Base-by-base conservation (phyloP, 2,113 vertebrate species). In the Saguinus midas region DNA sequence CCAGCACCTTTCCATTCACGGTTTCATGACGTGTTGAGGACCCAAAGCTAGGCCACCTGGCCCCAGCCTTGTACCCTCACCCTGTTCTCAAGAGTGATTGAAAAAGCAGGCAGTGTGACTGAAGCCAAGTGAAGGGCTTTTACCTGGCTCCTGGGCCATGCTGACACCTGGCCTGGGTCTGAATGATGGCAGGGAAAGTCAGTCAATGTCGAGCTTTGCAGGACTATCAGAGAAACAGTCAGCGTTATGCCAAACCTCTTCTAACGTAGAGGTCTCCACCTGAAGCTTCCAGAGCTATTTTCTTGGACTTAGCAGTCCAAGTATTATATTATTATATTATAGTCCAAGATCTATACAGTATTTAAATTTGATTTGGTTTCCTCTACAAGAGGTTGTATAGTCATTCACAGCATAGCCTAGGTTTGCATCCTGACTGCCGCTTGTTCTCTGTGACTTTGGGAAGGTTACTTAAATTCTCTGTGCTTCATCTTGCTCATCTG, bases 401-500 rank as follows among this genome's bases (percentile, higher is more conserved):
- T 90, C 50, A 80, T 85, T 57, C 87, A 92, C 6, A 82, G 12
- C 43, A 87, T 92, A 66, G 66, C 64, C 72, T 50, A 5, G 7
- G 12, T 85, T 95, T 91, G 32, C 72, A 72, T 75, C n/a, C 61
- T 83, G 75, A 87, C 48, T 84, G 55, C 25, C 64, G 25, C 27
- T 93, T 70, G 48, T 80, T 73, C 57, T 93, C 4, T 52, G 14
- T 84, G 23, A 61, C 72, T 87, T 84, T 76, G 35, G 18, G 29
- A 85, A 84, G 21, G 6, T 92, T 29, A 79, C 45, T 89, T 86
- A 92, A 95, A 96, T 23, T 93, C 72, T 88, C 57, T 93, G 37
- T 85, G 40, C 55, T 52, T 93, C 87, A n/a, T 87, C 45, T 87
- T 82, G 17, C 27, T 90, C 76, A 90, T 92, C 79, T 96, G 64